Evolutionary conservation across 1,140 invertebrate species (phyloP), one percentile per base, ranked within the genome.

Genomic region (Drosophila punjabiensis): DNA sequence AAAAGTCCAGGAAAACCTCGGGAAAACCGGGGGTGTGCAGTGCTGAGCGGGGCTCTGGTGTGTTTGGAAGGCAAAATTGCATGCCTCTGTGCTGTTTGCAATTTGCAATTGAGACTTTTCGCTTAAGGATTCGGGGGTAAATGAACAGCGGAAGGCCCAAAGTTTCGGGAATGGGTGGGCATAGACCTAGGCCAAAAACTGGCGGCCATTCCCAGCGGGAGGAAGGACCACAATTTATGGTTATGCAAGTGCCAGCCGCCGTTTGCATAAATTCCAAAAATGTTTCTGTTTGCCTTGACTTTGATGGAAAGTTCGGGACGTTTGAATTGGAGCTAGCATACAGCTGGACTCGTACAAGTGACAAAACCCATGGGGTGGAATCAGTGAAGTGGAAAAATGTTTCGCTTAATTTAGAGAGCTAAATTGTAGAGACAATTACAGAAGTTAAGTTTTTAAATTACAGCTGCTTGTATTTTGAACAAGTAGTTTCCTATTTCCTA

Each of bases 61-160:
- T 62, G 65, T 62, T 24, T 48, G 76, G 70, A 76, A 58, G 56
- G 39, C 55, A 8, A 61, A 88, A 91, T 88, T 91, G 88, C 83
- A 91, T 79, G 88, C 88, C 84, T 91, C 79, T 78, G 69, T 88
- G 84, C 76, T 81, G 69, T 74, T 84, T 91, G 88, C 84, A 89
- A 89, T 91, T 90, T 90, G 87, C 86, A 90, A 90, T 90, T 90
- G 86, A 90, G 86, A 82, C 87, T 86, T 84, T 86, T 86, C 59
- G 82, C 76, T 67, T 18, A 50, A 70, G 59, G 68, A 33, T 58
- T 39, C 45, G 24, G 41, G 58, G 37, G 45, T 30, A 37, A 56
- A 18, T 55, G 33, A 32, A 32, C 16, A 14, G 16, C 14, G 14
- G 47, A 18, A 28, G 13, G 59, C 16, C 28, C 13, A 47, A 48